These are phyloP conservation scores for Tricholaema leucomelas DNA, from an alignment of 2,113 vertebrate species.

Conservation along the genomic window DNA sequence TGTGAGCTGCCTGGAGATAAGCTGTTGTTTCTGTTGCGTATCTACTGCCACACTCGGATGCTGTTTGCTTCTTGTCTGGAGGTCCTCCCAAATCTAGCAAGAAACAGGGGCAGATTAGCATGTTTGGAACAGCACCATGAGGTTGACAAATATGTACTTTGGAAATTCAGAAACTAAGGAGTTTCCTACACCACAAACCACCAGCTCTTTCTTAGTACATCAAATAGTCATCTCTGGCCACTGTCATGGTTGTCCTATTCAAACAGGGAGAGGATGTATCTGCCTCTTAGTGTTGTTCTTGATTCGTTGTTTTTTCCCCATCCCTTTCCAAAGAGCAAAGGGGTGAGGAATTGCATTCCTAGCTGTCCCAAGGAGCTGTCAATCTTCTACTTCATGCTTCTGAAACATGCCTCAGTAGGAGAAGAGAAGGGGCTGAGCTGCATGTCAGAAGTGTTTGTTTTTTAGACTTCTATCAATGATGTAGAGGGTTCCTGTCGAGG, in stretches of 20 bases:
- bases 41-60: neutral
- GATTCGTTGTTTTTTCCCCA: neutral
- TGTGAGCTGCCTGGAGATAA: neutral
- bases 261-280: neutral
- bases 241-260: neutral
- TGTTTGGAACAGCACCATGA: neutral
- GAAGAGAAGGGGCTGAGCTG: neutral
- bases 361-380: neutral
- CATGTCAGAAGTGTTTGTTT: neutral
- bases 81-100: neutral
- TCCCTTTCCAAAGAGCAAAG: neutral
- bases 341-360: neutral
- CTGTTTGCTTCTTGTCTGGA: neutral
- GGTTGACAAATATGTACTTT: neutral
- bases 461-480: fast-evolving
- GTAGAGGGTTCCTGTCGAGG: neutral
- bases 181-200: neutral
- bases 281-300: neutral
- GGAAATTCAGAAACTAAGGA: neutral
- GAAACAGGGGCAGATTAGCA: neutral
- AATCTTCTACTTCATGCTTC: neutral
- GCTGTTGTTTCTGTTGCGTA: fast-evolving
- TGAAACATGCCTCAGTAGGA: neutral
- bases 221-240: no score
- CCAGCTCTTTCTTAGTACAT: neutral